Base-by-base conservation (phyloP, 2,888 invertebrate species). In the Eristalis intricaria region DNA sequence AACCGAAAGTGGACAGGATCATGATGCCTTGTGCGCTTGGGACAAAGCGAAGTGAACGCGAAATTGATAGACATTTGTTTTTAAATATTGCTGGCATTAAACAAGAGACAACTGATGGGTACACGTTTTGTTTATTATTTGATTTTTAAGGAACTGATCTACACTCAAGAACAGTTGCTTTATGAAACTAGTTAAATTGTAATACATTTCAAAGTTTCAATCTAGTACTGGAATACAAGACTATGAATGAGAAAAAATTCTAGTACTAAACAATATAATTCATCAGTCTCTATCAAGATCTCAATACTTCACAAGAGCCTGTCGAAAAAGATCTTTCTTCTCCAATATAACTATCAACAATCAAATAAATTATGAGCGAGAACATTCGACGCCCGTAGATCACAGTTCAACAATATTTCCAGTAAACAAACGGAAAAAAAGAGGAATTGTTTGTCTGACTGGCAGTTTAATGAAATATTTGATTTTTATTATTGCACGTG, bases 1-100 rank as follows among this genome's bases (percentile, higher is more conserved):
- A 60, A 40, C 60, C 61, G 61, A 71, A 61, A 71, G 19, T 71
- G n/a, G 38, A 61, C 29, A 61, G 38, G 26, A 40, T 60, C 71
- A 71, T 61, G n/a, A 26, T 61, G 71, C 38, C 61, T 40, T 60
- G n/a, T 50, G 50, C 50, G n/a, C 50, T 23, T 60, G 23, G 15
- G n/a, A 23, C 26, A 23, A 29, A 15, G 38, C 26, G 26, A 60
- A 50, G n/a, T 35, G 40, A n/a, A 60, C 5, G n/a, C 19, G n/a
- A 35, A 40, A n/a, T 23, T 40, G 26, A 23, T n/a, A 8, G 58
- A 32, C 35, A 10, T 23, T 71, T 71, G 26, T 71, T 69, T 69
- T 61, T 60, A 71, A 61, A 61, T 61, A 38, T 38, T 61, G 38
- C 40, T 19, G 60, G 8, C 61, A 29, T 61, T 60, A 8, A 50